Conservation (phyloP, 1,140 invertebrate genomes). For the Protaetia brevitarsis region DNA sequence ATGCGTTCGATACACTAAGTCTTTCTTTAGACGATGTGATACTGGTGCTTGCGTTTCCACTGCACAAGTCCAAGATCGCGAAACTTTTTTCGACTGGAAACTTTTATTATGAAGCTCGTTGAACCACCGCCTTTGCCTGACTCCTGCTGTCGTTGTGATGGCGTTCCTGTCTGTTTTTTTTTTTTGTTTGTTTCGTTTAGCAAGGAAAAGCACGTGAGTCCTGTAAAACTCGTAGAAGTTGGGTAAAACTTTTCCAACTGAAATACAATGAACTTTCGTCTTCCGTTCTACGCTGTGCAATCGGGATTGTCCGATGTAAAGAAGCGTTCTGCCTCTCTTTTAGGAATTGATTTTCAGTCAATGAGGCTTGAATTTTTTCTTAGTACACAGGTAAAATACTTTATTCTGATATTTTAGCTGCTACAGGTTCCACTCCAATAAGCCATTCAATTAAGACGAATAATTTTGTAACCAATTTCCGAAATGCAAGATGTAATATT, state of each 20-base stretch:
- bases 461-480: no score
- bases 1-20: background rate
- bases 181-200: constrained; percentile 1
- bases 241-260: constrained; percentile 4
- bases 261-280: constrained; percentile 15
- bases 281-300: background rate
- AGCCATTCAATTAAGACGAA: no score
- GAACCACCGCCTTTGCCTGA: background rate
- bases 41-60: background rate
- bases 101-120: constrained; percentile 15
- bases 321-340: background rate
- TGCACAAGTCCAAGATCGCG: constrained; percentile 1
- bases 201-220: background rate
- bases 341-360: background rate
- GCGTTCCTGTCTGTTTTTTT: background rate
- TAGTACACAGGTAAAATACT: no score
- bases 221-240: background rate
- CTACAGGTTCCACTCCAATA: no score
- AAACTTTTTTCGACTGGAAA: constrained; percentile 8
- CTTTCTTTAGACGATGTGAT: constrained; percentile 2
- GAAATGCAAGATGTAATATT: no score
- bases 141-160: background rate
- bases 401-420: no score
- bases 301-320: background rate
- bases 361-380: background rate